Evolutionary conservation across 2,888 invertebrate species (phyloP).

Genomic region (Peribatodes rhomboidaria): DNA sequence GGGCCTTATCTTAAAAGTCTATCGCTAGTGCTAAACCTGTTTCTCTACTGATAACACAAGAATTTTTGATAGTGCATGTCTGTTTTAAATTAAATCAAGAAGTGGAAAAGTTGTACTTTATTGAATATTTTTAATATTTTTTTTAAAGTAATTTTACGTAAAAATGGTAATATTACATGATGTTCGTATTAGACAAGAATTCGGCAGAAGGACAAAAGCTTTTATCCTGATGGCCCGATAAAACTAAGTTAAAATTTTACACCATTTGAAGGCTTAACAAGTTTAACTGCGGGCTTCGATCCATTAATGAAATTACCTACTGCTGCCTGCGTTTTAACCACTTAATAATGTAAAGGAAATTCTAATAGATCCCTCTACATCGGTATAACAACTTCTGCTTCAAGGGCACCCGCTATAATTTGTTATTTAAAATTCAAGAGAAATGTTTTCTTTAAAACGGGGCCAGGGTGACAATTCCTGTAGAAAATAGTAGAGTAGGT

Average conservation of each 20-base stretch:
- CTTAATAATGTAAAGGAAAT: conserved; percentile 19
- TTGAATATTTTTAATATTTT: not conserved
- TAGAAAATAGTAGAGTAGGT: not conserved
- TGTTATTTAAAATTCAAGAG: conserved; percentile 18
- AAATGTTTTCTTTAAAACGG: conserved; percentile 10
- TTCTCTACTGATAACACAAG: conserved; percentile 30
- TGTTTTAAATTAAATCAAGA: conserved; percentile 5
- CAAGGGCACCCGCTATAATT: conserved; percentile 31
- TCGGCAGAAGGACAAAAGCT: not conserved
- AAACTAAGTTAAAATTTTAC: conserved; percentile 7
- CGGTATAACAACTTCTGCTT: not conserved
- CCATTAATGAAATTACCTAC: conserved; percentile 16
- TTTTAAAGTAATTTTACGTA: not conserved
- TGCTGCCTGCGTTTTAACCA: conserved; percentile 6
- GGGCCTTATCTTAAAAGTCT: conserved; percentile 25
- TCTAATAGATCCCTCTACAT: conserved; percentile 23
- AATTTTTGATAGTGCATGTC: conserved; percentile 25
- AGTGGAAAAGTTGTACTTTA: not conserved
- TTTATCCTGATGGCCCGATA: not conserved
- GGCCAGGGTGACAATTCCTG: conserved; percentile 10
- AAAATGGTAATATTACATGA: not conserved
- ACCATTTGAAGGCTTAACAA: conserved; percentile 9
- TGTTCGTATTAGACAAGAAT: not conserved
- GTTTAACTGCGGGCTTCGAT: conserved; percentile 7
- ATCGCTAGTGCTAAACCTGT: conserved; percentile 27